Percentiles rank a stretch among this genome's conserved stretches.
Conservation (phyloP, 37 sponge, comb jelly and placozoan species). For the Aphrocallistes beatrix region DNA sequence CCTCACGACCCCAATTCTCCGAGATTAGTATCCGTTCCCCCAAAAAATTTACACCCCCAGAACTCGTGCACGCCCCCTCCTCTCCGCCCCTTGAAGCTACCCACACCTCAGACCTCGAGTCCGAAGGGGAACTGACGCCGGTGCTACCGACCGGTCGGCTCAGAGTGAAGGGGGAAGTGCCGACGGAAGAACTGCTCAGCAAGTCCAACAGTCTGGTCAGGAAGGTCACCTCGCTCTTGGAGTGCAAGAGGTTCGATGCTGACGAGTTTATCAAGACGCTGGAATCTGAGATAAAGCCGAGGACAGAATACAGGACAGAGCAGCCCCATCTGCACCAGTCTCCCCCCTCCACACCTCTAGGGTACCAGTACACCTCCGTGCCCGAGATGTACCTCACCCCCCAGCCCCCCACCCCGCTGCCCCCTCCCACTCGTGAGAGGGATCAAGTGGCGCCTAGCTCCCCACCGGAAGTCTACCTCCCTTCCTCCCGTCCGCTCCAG, state of each 20-base stretch:
- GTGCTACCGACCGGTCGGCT: neutral
- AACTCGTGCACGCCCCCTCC: neutral
- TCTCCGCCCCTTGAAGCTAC: neutral
- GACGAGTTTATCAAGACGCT: neutral
- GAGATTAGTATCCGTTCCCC: neutral
- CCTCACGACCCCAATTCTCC: neutral
- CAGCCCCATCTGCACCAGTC: neutral
- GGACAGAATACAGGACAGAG: neutral
- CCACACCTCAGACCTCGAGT: neutral
- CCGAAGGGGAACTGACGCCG: neutral
- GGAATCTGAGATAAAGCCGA: neutral
- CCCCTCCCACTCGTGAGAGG: no score
- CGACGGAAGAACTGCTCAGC: neutral
- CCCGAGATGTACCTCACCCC: neutral
- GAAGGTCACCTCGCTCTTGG: neutral
- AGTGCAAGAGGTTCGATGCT: constrained; percentile 9
- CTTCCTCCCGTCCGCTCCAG: neutral
- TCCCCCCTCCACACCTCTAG: neutral
- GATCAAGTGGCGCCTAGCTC: no score
- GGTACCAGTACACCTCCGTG: neutral
- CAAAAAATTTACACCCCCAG: neutral
- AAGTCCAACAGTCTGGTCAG: neutral
- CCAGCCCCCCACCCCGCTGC: neutral
- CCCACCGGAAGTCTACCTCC: neutral
- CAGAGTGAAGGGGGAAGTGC: neutral